Evolutionary conservation across 2,113 vertebrate species (phyloP).

Genomic region (Furnarius figulus): DNA sequence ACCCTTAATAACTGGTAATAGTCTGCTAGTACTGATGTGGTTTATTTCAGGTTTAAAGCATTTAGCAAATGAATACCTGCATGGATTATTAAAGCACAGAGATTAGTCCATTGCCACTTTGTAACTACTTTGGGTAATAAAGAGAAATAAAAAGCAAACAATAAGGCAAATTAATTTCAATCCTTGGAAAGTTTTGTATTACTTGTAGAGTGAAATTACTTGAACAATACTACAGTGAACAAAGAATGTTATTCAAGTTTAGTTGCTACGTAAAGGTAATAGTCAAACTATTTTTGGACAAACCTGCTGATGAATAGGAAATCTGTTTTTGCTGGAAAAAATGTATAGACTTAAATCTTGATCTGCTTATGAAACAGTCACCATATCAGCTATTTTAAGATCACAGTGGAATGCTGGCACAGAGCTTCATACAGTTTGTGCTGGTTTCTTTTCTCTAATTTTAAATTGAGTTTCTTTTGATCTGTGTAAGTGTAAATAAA

Average conservation of each 20-base stretch:
- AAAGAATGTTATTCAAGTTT: neutral
- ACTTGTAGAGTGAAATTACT: neutral
- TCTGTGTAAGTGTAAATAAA: slow-evolving; percentile 29
- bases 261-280: neutral
- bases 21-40: neutral
- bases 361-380: neutral
- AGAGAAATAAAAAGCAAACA: slow-evolving; percentile 29
- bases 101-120: neutral
- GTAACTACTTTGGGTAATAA: neutral
- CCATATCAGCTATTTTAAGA: slow-evolving; percentile 38
- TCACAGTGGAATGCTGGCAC: neutral
- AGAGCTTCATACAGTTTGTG: slow-evolving; percentile 1
- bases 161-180: slow-evolving; percentile 2
- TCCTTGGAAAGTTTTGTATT: neutral
- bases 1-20: neutral
- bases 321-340: neutral
- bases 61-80: neutral
- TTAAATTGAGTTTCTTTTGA: slow-evolving; percentile 30
- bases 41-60: neutral
- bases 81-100: neutral
- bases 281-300: neutral
- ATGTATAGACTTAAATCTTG: neutral
- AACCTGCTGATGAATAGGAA: neutral
- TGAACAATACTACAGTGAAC: neutral
- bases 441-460: slow-evolving; percentile 41